These are phyloP conservation scores for Cariama cristata DNA, from an alignment of 2,113 vertebrate genomes.

Conservation along the genomic window DNA sequence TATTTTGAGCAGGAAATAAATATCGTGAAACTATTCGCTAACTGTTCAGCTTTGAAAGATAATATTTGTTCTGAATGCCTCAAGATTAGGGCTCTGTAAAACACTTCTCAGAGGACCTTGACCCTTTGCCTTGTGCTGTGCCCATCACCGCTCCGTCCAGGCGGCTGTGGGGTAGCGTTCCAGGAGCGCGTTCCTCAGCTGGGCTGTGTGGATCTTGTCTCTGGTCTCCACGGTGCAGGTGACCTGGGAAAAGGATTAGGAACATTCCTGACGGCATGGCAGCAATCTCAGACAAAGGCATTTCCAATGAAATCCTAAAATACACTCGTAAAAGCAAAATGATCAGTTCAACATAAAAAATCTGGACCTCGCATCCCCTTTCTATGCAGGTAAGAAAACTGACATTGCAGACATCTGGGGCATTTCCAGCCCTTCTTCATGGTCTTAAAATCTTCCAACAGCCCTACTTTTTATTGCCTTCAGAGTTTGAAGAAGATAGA, in stretches of 20 bases:
- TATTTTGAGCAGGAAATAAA: neutral
- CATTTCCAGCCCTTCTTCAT: neutral
- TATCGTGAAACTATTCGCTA: constrained; percentile 9
- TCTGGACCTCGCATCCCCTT: neutral
- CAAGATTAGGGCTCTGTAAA: neutral
- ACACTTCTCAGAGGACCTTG: neutral
- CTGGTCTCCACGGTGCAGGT: constrained; percentile 88
- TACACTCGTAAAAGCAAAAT: neutral
- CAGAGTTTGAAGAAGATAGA: neutral
- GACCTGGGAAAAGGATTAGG: constrained; percentile 79
- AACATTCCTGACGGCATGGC: neutral
- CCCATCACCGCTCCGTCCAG: constrained; percentile 85
- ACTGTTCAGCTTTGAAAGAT: neutral
- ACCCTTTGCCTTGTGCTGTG: neutral
- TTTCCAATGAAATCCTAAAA: neutral
- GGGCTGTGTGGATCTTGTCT: constrained; percentile 83
- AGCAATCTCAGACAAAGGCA: neutral
- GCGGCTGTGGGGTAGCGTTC: constrained; percentile 83
- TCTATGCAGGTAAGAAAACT: neutral
- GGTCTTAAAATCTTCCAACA: neutral
- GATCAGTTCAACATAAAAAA: neutral
- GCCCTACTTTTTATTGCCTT: neutral
- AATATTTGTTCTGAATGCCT: neutral
- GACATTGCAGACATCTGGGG: neutral
- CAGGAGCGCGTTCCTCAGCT: constrained; percentile 78